phyloP scores from a whole-genome alignment of 2,113 vertebrate species.

The Aplodontia rufa region DNA sequence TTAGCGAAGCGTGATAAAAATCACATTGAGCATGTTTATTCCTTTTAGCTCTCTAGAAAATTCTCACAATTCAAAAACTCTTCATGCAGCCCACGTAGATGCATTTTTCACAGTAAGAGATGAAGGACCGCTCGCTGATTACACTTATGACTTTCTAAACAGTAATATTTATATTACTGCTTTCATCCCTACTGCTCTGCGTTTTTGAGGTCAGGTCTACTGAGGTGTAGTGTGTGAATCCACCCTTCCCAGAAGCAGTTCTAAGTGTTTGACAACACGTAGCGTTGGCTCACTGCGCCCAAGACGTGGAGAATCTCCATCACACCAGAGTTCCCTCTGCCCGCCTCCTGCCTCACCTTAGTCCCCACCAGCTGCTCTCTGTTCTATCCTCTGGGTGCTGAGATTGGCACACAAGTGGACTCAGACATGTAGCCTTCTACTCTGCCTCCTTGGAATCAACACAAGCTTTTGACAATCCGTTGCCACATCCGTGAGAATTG shows the following conservation, averaged over 20 bases:
- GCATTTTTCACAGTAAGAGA: neutral
- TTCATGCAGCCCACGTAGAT: neutral
- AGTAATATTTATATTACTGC: neutral
- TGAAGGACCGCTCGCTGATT: neutral
- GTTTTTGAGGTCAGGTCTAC: neutral
- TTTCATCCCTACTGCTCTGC: neutral
- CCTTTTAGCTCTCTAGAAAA: neutral
- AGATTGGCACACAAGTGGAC: rapidly evolving
- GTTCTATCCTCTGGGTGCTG: neutral
- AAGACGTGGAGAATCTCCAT: neutral
- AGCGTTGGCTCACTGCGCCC: neutral
- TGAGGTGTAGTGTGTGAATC: too few species aligned
- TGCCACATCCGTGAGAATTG: rapidly evolving
- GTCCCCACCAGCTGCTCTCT: too few species aligned
- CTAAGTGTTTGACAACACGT: neutral
- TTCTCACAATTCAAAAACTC: neutral
- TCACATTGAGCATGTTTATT: neutral
- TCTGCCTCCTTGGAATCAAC: neutral
- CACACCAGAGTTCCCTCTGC: too few species aligned
- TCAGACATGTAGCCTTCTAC: neutral
- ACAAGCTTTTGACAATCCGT: too few species aligned
- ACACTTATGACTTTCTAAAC: neutral
- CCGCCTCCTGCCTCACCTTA: neutral
- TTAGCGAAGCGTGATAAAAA: neutral
- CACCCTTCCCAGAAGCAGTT: neutral